phyloP scores from a whole-genome alignment of 1,140 invertebrate species.

The Drosophila ambigua region DNA sequence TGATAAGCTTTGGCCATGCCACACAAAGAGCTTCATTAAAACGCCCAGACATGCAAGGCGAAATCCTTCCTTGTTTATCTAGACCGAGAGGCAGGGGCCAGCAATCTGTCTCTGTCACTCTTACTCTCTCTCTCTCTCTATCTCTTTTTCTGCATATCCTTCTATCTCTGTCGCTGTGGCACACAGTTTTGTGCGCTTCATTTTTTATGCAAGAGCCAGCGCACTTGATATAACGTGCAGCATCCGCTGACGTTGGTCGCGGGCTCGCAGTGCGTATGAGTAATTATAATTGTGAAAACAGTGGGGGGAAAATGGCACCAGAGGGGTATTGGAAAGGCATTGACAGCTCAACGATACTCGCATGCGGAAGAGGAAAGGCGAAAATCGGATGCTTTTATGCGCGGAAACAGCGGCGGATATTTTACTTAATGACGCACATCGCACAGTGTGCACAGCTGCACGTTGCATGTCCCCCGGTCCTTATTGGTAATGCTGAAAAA shows the following conservation, averaged over 20 bases:
- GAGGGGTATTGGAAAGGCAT: slow-evolving; percentile 58
- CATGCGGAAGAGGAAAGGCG: slow-evolving; percentile 11
- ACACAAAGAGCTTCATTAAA: slow-evolving; percentile 15
- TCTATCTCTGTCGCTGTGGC: slow-evolving; percentile 1
- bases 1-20: slow-evolving; percentile 2
- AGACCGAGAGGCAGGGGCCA: not conserved
- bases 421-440: slow-evolving; percentile 65
- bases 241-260: slow-evolving; percentile 48
- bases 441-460: not conserved
- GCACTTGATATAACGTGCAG: slow-evolving; percentile 44
- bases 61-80: slow-evolving; percentile 42
- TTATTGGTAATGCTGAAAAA: slow-evolving; percentile 25
- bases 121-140: not conserved
- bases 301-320: slow-evolving; percentile 19
- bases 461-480: not conserved
- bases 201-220: slow-evolving; percentile 51
- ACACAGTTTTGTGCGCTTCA: slow-evolving; percentile 33
- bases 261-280: slow-evolving; percentile 65
- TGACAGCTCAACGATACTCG: slow-evolving; percentile 8
- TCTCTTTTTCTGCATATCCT: slow-evolving; percentile 3
- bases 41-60: slow-evolving; percentile 7
- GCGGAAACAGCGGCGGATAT: slow-evolving; percentile 64
- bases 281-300: slow-evolving; percentile 69
- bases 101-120: not conserved
- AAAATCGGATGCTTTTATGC: slow-evolving; percentile 23